Percentiles rank a stretch among this genome's conserved stretches.
phyloP scores from a whole-genome alignment of 2,888 invertebrate genomes.

The Leptinotarsa peninsularis region DNA sequence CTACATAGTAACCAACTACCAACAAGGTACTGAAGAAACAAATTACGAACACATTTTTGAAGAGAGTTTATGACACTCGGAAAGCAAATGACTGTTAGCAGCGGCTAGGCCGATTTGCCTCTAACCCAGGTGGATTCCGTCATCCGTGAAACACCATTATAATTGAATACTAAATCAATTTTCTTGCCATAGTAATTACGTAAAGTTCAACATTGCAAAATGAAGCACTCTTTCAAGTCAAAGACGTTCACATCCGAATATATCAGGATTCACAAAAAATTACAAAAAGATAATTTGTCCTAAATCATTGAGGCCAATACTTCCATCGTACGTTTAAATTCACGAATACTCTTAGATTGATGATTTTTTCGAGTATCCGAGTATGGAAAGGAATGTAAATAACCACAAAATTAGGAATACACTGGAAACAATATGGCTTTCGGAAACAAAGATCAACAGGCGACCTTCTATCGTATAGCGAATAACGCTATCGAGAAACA shows the following conservation, averaged over 20 bases:
- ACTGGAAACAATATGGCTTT: too few relatives aligned
- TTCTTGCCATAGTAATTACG: constrained; percentile 5
- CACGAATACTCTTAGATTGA: too few relatives aligned
- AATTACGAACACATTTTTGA: not conserved
- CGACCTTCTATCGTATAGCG: too few relatives aligned
- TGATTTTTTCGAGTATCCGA: too few relatives aligned
- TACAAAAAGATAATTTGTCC: not conserved
- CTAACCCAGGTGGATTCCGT: constrained; percentile 18
- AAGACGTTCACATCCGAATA: too few relatives aligned
- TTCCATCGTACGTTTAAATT: too few relatives aligned
- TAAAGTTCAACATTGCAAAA: not conserved
- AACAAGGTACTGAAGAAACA: not conserved
- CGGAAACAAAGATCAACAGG: too few relatives aligned
- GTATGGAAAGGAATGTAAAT: too few relatives aligned
- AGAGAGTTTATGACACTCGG: constrained; percentile 19
- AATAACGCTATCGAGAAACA: too few relatives aligned
- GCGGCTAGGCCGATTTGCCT: constrained; percentile 15
- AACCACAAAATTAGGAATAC: too few relatives aligned
- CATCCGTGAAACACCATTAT: constrained; percentile 25
- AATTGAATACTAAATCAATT: constrained; percentile 25
- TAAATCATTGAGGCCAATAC: too few relatives aligned
- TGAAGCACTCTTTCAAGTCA: not conserved
- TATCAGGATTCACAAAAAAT: too few relatives aligned
- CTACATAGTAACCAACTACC: not conserved
- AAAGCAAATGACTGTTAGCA: constrained; percentile 21